These are phyloP conservation scores for Thymelicus lineola DNA, from an alignment of 2,888 invertebrate species.

Conservation along the genomic window DNA sequence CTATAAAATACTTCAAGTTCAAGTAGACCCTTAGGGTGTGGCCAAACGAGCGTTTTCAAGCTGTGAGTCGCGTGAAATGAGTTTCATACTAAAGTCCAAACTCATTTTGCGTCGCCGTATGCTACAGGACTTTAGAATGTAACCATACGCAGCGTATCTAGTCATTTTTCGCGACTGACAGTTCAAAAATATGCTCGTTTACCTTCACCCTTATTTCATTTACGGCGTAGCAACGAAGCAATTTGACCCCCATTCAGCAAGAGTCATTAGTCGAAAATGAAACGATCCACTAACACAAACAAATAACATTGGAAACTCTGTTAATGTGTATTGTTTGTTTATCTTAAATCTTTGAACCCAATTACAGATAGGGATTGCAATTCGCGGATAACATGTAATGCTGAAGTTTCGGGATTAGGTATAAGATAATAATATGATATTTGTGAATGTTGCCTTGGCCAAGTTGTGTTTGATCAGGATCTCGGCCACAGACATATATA, in stretches of 20 bases:
- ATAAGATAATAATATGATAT: too few relatives aligned
- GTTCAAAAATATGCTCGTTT: too few relatives aligned
- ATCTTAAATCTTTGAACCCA: slow-evolving; percentile 28
- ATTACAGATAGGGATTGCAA: slow-evolving; percentile 22
- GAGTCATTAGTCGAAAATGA: slow-evolving; percentile 23
- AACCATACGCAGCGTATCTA: too few relatives aligned
- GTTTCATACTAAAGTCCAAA: too few relatives aligned
- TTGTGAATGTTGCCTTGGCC: background rate
- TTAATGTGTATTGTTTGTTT: slow-evolving; percentile 31
- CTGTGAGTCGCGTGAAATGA: too few relatives aligned
- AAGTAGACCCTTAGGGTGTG: too few relatives aligned
- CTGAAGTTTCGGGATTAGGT: slow-evolving; percentile 2
- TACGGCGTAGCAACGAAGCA: background rate
- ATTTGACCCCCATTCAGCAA: slow-evolving; percentile 3
- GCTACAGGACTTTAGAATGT: too few relatives aligned
- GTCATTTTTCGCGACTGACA: too few relatives aligned
- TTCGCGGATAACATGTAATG: slow-evolving; percentile 3
- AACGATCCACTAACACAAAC: slow-evolving; percentile 12
- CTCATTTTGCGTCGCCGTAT: too few relatives aligned
- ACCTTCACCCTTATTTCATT: background rate
- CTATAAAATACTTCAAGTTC: too few relatives aligned
- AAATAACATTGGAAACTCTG: slow-evolving; percentile 26
- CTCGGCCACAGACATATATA: too few relatives aligned
- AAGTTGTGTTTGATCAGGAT: background rate
- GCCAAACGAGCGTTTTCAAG: too few relatives aligned